phyloP scores from a whole-genome alignment of 2,888 invertebrate species.

The Trilocha varians region DNA sequence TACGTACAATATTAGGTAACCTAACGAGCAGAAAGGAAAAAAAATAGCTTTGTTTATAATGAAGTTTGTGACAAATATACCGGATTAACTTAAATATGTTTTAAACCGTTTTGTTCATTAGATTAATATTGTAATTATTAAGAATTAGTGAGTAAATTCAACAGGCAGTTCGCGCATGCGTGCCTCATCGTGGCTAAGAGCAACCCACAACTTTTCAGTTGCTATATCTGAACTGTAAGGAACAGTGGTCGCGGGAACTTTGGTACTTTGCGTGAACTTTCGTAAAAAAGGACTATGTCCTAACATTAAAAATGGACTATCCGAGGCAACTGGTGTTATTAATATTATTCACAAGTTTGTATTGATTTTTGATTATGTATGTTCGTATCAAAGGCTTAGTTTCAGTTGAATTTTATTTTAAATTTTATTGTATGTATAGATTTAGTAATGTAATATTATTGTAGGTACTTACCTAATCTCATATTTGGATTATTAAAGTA shows the following conservation, averaged over 20 bases:
- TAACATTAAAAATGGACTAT: constrained; percentile 37
- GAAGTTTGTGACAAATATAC: too few species aligned
- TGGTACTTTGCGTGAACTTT: constrained; percentile 4
- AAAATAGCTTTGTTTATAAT: too few species aligned
- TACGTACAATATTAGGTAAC: too few species aligned
- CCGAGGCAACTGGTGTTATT: constrained; percentile 44
- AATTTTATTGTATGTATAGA: too few species aligned
- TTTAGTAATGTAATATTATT: too few species aligned
- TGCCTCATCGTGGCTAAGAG: constrained; percentile 25
- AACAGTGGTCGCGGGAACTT: constrained; percentile 15
- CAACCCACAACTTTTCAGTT: constrained; percentile 34
- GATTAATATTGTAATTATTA: neutral
- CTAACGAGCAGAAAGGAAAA: too few species aligned
- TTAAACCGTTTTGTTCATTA: neutral
- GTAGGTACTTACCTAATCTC: too few species aligned
- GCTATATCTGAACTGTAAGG: constrained; percentile 16
- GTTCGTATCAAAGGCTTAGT: too few species aligned
- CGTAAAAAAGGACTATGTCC: constrained; percentile 3
- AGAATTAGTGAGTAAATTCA: constrained; percentile 22
- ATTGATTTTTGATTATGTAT: constrained; percentile 32
- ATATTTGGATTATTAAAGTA: too few species aligned
- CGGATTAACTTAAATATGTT: too few species aligned
- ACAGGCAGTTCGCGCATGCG: constrained; percentile 33
- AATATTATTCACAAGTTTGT: constrained; percentile 54
- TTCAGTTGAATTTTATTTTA: too few species aligned